Percentiles rank a stretch among this genome's conserved stretches.
Evolutionary conservation across 1,140 invertebrate species (phyloP).

Genomic region (Gonioctena quinquepunctata): DNA sequence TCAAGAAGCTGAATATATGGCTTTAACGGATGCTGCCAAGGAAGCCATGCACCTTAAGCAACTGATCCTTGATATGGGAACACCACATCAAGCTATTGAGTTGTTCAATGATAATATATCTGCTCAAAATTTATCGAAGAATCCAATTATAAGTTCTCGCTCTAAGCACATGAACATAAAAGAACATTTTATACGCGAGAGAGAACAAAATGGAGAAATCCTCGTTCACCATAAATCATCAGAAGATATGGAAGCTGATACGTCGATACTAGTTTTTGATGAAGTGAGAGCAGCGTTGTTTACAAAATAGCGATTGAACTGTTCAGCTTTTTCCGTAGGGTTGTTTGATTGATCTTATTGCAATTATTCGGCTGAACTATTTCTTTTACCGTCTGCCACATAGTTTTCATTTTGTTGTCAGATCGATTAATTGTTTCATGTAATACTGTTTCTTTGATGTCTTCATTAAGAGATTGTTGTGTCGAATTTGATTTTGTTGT

Average conservation of each 20-base stretch:
- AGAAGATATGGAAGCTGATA: background rate
- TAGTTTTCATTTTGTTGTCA: no score
- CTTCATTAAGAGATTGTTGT: no score
- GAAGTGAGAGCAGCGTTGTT: no score
- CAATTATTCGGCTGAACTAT: no score
- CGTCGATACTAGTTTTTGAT: no score
- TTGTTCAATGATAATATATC: conserved; percentile 24
- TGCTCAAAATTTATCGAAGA: conserved; percentile 28
- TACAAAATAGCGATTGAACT: no score
- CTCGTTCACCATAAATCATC: background rate
- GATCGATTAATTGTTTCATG: no score
- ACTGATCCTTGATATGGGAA: background rate
- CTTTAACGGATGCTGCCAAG: background rate
- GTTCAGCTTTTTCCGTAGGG: no score
- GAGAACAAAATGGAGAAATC: background rate
- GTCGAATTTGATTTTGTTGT: no score
- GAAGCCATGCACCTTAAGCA: background rate
- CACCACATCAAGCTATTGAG: background rate
- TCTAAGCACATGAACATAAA: conserved; percentile 5
- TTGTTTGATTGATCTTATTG: no score
- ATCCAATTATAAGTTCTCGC: conserved; percentile 45
- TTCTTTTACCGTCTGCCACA: no score
- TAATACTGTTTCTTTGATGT: no score
- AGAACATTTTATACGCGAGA: background rate
- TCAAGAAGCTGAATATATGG: conserved; percentile 49